phyloP scores from a whole-genome alignment of 2,113 vertebrate species.

The Cheilinus undulatus region DNA sequence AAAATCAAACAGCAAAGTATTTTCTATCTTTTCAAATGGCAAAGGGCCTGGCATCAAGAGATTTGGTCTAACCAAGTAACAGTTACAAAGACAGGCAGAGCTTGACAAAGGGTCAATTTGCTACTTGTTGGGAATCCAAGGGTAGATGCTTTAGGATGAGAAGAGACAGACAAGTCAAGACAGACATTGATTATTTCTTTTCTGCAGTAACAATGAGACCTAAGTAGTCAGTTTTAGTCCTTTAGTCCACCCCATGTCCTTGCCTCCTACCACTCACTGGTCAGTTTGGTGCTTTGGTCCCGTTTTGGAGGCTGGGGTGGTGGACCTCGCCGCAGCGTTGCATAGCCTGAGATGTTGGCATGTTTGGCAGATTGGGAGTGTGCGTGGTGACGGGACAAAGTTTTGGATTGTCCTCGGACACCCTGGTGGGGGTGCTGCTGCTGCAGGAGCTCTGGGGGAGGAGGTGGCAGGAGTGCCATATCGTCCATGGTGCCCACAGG shows the following conservation, averaged over 20 bases:
- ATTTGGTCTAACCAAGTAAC: too few relatives aligned
- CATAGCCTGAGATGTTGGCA: constrained; percentile 95
- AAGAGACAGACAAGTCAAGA: constrained; percentile 55
- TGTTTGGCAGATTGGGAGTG: constrained; percentile 85
- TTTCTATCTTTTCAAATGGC: too few relatives aligned
- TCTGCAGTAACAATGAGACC: constrained; percentile 35
- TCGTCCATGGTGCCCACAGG: constrained; percentile 96
- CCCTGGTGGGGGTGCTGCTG: constrained; percentile 83
- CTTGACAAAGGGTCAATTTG: too few relatives aligned
- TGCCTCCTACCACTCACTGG: constrained; percentile 90
- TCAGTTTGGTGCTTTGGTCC: constrained; percentile 99
- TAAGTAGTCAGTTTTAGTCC: constrained; percentile 44
- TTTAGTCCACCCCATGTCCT: constrained; percentile 34
- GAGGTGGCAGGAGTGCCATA: constrained; percentile 93
- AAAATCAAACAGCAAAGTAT: too few relatives aligned
- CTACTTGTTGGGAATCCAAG: constrained; percentile 59
- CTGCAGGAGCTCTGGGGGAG: constrained; percentile 92
- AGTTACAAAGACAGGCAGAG: too few relatives aligned
- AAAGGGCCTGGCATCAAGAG: too few relatives aligned
- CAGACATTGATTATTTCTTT: constrained; percentile 51
- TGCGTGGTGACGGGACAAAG: constrained; percentile 75
- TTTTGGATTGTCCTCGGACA: constrained; percentile 68
- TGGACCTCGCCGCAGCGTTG: constrained; percentile 94
- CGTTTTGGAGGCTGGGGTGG: constrained; percentile 95
- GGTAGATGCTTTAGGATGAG: constrained; percentile 47